These are phyloP conservation scores for Schizopygopsis malacanthus DNA, from an alignment of 2,797 vertebrate genomes.

Conservation along the genomic window DNA sequence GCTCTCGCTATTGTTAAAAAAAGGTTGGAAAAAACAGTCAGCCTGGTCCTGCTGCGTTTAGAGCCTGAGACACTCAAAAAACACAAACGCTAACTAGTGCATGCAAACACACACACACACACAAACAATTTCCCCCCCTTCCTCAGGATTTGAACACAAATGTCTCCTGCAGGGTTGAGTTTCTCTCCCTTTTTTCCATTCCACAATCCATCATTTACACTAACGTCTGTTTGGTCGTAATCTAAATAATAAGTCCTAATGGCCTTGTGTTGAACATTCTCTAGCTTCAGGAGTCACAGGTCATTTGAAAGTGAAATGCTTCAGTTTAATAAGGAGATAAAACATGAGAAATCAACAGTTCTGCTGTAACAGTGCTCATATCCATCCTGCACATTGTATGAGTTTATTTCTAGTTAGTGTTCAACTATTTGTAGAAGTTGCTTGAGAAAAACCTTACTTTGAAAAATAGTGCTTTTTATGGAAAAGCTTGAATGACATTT, in stretches of 20 bases:
- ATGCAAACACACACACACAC: neutral
- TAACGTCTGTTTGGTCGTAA: neutral
- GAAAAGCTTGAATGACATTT: neutral
- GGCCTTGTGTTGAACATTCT: neutral
- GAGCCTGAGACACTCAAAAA: constrained; percentile 5
- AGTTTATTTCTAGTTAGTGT: neutral
- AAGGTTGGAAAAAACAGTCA: neutral
- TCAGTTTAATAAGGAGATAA: neutral
- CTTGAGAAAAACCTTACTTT: neutral
- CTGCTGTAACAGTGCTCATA: neutral
- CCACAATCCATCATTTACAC: neutral
- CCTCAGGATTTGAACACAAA: neutral
- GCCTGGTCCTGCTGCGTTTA: constrained; percentile 20
- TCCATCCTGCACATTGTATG: neutral
- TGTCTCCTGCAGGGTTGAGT: neutral
- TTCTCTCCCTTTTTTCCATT: neutral
- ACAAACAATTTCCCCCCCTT: neutral
- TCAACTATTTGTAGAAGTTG: neutral
- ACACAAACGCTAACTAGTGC: neutral
- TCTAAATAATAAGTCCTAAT: neutral
- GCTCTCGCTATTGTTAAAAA: constrained; percentile 13
- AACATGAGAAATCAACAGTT: neutral
- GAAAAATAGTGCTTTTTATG: neutral
- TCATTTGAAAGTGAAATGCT: neutral
- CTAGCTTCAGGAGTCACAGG: neutral